These are phyloP conservation scores for Nyleta sp. DNA, from an alignment of 2,888 invertebrate genomes.

Conservation along the genomic window DNA sequence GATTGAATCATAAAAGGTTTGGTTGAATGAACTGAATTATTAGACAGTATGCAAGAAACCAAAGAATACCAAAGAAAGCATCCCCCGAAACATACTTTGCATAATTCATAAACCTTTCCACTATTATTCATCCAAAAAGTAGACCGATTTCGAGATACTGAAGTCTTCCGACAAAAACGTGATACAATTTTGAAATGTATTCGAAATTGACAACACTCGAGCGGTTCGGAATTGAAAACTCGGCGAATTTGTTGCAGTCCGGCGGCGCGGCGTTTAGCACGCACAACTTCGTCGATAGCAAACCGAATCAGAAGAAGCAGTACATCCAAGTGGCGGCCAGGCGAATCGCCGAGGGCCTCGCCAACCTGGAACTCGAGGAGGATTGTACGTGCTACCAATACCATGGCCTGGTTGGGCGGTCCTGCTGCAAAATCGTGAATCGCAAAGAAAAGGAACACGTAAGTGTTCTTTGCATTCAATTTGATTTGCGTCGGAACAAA, in stretches of 20 bases:
- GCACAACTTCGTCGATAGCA: constrained; percentile 84
- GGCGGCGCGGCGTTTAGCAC: constrained; percentile 87
- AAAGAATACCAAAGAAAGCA: too few relatives aligned
- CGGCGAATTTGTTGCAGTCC: constrained; percentile 81
- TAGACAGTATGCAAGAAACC: too few relatives aligned
- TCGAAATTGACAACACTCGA: too few relatives aligned
- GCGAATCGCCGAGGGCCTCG: constrained; percentile 77
- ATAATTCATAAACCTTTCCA: too few relatives aligned
- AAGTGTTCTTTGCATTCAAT: constrained; percentile 41
- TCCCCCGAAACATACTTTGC: too few relatives aligned
- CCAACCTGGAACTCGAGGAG: constrained; percentile 75
- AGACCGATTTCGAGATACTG: too few relatives aligned
- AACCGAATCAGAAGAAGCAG: constrained; percentile 85
- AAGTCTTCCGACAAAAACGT: too few relatives aligned
- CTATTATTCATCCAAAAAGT: too few relatives aligned
- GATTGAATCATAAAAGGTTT: too few relatives aligned
- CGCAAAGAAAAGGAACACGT: constrained; percentile 76
- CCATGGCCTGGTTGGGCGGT: constrained; percentile 71
- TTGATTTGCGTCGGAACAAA: not conserved
- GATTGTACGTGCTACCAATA: constrained; percentile 79
- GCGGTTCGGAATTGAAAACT: too few relatives aligned
- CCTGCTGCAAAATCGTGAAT: constrained; percentile 78
- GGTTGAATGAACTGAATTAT: too few relatives aligned
- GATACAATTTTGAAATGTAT: too few relatives aligned
- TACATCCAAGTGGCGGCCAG: constrained; percentile 84